Evolutionary conservation across 2,797 vertebrate species (phyloP).

Genomic region (Danio aesculapii): DNA sequence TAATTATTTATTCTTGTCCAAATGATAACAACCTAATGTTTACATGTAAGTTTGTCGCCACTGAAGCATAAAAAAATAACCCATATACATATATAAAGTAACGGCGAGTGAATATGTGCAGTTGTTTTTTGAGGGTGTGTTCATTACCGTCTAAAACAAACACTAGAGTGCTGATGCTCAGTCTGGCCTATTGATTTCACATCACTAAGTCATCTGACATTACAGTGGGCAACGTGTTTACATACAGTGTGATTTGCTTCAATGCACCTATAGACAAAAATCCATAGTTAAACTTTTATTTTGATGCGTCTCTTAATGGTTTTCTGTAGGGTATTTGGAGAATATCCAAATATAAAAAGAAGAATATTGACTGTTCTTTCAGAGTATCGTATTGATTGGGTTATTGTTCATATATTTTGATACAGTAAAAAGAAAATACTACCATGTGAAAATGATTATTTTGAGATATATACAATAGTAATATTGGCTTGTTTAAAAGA

Average conservation of each 20-base stretch:
- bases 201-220: slow-evolving; percentile 26
- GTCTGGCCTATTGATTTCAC: slow-evolving; percentile 42
- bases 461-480: neutral
- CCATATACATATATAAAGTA: neutral
- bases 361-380: neutral
- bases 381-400: neutral
- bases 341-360: neutral
- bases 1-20: no score
- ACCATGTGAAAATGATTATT: neutral
- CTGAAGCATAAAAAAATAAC: no score
- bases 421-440: neutral
- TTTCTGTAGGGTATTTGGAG: neutral
- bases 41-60: no score
- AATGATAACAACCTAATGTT: no score
- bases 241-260: neutral
- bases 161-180: slow-evolving; percentile 38
- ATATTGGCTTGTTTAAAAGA: no score
- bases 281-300: neutral
- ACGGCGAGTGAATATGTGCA: neutral
- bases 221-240: slow-evolving; percentile 3
- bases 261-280: neutral
- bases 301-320: neutral
- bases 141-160: slow-evolving; percentile 31
- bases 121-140: slow-evolving; percentile 23
- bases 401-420: neutral